Conservation (phyloP, 2,888 invertebrate genomes). For the Eurois occulta region DNA sequence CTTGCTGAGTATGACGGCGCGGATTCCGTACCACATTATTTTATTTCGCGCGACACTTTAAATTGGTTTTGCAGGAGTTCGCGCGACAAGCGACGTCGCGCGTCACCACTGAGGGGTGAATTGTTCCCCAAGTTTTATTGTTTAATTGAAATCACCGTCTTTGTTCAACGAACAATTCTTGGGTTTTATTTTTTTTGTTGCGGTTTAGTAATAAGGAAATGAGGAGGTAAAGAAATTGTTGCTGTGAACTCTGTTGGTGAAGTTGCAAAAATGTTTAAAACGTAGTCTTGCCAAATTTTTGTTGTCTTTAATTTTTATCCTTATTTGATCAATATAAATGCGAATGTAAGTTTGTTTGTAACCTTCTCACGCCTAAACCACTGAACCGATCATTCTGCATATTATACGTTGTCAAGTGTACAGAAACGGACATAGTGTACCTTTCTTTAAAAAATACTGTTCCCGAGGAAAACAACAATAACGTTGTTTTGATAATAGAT, state of each 20-base stretch:
- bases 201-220: conserved; percentile 37
- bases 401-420: no score
- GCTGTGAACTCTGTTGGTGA: not conserved
- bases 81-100: conserved; percentile 56
- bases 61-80: conserved; percentile 71
- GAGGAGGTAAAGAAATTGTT: conserved; percentile 9
- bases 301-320: not conserved
- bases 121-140: conserved; percentile 66
- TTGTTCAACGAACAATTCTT: conserved; percentile 61
- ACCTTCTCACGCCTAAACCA: no score
- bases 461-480: no score
- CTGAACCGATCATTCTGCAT: no score
- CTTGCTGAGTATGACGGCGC: conserved; percentile 70
- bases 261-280: conserved; percentile 18
- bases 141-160: conserved; percentile 69
- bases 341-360: no score
- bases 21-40: conserved; percentile 68
- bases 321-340: no score
- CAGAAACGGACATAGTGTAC: no score
- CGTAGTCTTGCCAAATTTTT: not conserved
- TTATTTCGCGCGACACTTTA: conserved; percentile 70
- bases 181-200: conserved; percentile 56
- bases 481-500: no score
- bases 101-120: conserved; percentile 55
- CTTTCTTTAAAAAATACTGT: no score